phyloP scores from a whole-genome alignment of 2,113 vertebrate genomes.

The Hippocampus barbouri region DNA sequence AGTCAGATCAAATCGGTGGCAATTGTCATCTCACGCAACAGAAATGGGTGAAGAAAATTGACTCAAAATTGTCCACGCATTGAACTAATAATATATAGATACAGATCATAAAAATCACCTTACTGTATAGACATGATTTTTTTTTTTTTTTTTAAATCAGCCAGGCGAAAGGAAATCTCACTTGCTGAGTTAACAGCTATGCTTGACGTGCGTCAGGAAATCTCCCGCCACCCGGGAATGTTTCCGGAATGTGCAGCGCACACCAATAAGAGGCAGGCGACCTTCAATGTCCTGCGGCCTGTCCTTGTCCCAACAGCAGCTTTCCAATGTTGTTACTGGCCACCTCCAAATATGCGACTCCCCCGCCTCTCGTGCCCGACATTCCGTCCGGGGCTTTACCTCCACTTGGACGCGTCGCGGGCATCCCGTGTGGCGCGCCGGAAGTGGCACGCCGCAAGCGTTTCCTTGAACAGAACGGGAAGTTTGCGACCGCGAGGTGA shows the following conservation, averaged over 20 bases:
- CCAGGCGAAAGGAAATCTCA: background rate
- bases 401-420: background rate
- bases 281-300: background rate
- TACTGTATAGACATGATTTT: background rate
- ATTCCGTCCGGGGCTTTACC: background rate
- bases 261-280: background rate
- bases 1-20: no score
- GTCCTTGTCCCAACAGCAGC: slow-evolving; percentile 6
- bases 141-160: no score
- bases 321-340: slow-evolving; percentile 2
- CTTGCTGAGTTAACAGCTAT: background rate
- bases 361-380: background rate
- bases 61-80: background rate
- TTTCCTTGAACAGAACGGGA: background rate
- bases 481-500: background rate
- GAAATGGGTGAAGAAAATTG: background rate
- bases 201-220: background rate
- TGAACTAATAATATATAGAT: no score
- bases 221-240: background rate
- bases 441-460: background rate
- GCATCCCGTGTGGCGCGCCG: background rate
- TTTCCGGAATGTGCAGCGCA: background rate
- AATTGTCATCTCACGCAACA: no score
- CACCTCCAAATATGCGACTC: background rate
- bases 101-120: slow-evolving; percentile 55